Evolutionary conservation across 2,113 vertebrate species (phyloP).

Genomic region (Sylvietta virens): DNA sequence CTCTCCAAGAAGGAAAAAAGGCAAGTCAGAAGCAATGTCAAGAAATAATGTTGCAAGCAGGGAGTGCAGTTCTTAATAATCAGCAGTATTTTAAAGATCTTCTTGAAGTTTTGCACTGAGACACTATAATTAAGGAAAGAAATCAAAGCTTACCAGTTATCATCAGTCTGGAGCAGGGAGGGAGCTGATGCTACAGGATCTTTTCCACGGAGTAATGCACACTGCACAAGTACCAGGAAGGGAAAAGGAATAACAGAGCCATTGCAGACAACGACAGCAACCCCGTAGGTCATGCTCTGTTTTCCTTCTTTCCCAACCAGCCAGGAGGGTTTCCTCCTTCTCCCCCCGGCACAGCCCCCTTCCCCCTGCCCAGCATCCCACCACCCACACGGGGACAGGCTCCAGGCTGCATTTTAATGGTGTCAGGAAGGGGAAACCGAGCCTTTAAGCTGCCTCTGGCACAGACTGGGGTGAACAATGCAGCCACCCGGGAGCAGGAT

Average conservation of each 20-base stretch:
- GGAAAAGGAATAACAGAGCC: background rate
- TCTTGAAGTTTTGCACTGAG: conserved; percentile 37
- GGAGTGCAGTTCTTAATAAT: conserved; percentile 1
- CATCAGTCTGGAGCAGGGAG: background rate
- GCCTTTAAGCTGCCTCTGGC: background rate
- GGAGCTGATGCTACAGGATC: background rate
- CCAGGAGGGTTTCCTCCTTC: background rate
- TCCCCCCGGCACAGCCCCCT: background rate
- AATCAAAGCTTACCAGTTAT: conserved; percentile 39
- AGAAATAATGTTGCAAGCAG: background rate
- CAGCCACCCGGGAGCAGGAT: background rate
- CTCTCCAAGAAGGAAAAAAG: background rate
- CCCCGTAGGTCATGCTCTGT: fast-evolving
- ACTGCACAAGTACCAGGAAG: background rate
- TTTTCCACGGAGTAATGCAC: background rate
- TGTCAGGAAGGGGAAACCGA: background rate
- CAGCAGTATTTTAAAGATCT: background rate
- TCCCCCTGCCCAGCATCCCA: background rate
- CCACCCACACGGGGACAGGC: fast-evolving
- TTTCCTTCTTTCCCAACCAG: background rate
- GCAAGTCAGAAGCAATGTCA: background rate
- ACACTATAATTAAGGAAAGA: conserved; percentile 46
- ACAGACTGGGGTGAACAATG: background rate
- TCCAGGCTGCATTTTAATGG: background rate
- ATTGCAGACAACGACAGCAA: background rate